Base-by-base conservation (phyloP, 1,140 invertebrate species). In the Trichogramma pretiosum region DNA sequence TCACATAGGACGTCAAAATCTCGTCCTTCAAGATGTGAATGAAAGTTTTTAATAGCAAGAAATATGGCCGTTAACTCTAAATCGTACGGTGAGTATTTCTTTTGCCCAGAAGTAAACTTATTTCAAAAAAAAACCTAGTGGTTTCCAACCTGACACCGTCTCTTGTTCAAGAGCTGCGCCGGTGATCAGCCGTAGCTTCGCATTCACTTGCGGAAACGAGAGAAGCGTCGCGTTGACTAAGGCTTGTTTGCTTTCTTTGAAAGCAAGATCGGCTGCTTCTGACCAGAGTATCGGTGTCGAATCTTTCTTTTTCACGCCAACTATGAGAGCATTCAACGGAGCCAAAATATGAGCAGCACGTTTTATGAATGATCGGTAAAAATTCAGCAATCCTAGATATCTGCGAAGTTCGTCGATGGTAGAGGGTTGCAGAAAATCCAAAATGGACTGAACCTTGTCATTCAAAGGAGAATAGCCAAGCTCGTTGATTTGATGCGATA, bases 321-420 rank as follows among this genome's bases (percentile, higher is more conserved):
- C 5, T 5, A 11, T 28, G 11, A 28, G 11, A 11, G 24, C 24
- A 28, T 28, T 7, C 5, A 28, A 11, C 5, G 24, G 24, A 28
- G 24, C 5, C 24, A 7, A 11, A 28, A 11, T 11, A 28, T 5
- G 11, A 28, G 24, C 24, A 28, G 24, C 11, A n/a, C 16, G 16
- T 11, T 5, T 5, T 11, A 34, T 8, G 5, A 5, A 5, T 11
- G 9, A 5, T 5, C 37, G 16, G n/a, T 48, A 48, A 14, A 33
- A 40, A 21, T 48, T 40, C 8, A 40, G 5, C 30, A 48, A 30
- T 5, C 30, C 46, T 18, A 48, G 21, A 21, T 40, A 40, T 17
- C 22, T 13, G 19, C 28, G 18, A n/a, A 48, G 22, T 33, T 40
- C 46, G 0, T 18, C 13, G 11, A 48, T 18, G 13, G 46, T 48